Evolutionary conservation across 2,888 invertebrate genomes (phyloP), one percentile per base, ranked within the genome.

Genomic region (Stegophylla sp.): DNA sequence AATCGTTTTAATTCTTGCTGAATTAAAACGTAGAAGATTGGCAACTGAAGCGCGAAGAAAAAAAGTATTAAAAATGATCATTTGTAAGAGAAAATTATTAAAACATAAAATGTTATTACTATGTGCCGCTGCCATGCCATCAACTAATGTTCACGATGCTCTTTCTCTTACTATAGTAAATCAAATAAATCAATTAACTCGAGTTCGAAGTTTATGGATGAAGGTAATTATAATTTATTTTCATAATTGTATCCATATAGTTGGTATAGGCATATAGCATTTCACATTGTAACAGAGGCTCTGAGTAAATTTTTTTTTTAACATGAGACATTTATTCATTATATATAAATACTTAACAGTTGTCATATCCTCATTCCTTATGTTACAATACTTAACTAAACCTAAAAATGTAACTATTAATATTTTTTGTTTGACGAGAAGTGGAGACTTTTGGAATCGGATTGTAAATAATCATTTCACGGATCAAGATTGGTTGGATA

Each of bases 391-490:
- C 64, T 48, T 17, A 67, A 48, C 48, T 67, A 48, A 45, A 67
- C 26, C 45, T 67, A n/a, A n/a, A n/a, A n/a, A n/a, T 34, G 51
- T 51, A 51, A 71, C 5, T 51, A 20, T 45, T 34, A 53, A 71
- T 67, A 20, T 17, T 71, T 53, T 51, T 71, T 51, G 15, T 71
- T 71, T 51, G 69, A 26, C 12, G 34, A 71, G 51, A 34, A 71
- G 48, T 71, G 69, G 34, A 51, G 69, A 71, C 51, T 71, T 71
- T 71, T 71, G 69, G 69, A 43, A 51, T 28, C 69, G 51, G 17
- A 53, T 71, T 28, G 69, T 71, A n/a, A 51, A 51, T 28, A 53
- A 71, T 28, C 48, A 71, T 34, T 71, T 71, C 26, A 53, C 34
- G 10, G 28, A 71, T 28, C 28, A 71, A n/a, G 69, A 71, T 71